phyloP scores from a whole-genome alignment of 2,113 vertebrate genomes.

The Calonectris borealis region DNA sequence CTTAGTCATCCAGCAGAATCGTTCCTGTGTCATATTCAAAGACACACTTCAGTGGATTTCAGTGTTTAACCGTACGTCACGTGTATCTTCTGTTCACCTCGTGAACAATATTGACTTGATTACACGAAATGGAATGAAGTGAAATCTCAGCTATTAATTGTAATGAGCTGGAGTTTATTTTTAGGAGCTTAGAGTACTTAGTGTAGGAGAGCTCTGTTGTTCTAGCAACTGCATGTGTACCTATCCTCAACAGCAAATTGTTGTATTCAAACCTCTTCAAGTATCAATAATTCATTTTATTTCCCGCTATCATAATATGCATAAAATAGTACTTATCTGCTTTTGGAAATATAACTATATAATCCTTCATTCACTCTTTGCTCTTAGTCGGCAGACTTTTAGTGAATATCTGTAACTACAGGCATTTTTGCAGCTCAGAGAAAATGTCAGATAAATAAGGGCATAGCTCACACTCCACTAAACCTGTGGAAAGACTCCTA shows the following conservation, averaged over 20 bases:
- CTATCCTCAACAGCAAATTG: not conserved
- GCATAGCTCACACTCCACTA: not conserved
- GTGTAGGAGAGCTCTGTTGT: not conserved
- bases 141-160: slow-evolving; percentile 18
- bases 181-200: not conserved
- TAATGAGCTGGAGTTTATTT: slow-evolving; percentile 17
- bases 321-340: not conserved
- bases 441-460: slow-evolving; percentile 13
- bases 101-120: not conserved
- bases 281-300: not conserved
- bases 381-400: not conserved
- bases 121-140: not conserved
- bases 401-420: not conserved
- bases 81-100: not conserved
- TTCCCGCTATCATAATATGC: not conserved
- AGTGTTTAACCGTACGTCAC: not conserved
- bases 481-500: not conserved
- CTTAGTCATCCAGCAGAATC: not conserved
- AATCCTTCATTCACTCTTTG: not conserved
- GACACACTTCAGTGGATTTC: not conserved
- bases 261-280: not conserved
- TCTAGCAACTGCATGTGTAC: slow-evolving; percentile 17
- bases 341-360: not conserved
- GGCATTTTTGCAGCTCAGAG: not conserved
- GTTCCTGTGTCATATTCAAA: not conserved